Percentiles rank a stretch among this genome's conserved stretches.
These are phyloP conservation scores for Phenganax stokvisi DNA, from an alignment of 92 coral and sea anemone genomes.

Conservation along the genomic window DNA sequence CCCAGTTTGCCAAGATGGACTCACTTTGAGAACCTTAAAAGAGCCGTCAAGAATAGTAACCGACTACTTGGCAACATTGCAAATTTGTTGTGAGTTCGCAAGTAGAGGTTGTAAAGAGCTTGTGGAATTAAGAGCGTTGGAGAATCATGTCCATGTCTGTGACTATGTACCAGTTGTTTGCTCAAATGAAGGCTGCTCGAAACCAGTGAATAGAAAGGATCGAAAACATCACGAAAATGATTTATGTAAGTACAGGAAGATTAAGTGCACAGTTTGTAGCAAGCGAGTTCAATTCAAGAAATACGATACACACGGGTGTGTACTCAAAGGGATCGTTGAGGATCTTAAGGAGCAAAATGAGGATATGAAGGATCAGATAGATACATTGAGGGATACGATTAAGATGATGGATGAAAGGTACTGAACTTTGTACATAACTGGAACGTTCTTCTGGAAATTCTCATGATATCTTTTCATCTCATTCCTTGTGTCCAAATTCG, in stretches of 20 bases:
- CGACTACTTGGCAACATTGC: conserved; percentile 5
- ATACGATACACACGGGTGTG: conserved; percentile 24
- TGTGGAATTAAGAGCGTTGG: background rate
- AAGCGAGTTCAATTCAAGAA: conserved; percentile 6
- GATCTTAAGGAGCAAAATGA: conserved; percentile 6
- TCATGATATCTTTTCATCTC: too few species aligned
- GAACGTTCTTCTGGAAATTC: background rate
- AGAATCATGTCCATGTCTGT: background rate
- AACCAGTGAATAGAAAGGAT: background rate
- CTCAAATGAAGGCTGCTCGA: conserved; percentile 22
- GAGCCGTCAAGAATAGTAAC: conserved; percentile 22
- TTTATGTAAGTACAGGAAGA: conserved; percentile 11
- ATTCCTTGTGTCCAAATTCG: too few species aligned
- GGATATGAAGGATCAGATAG: conserved; percentile 20
- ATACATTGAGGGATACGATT: background rate
- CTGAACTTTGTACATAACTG: background rate
- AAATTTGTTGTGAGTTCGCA: conserved; percentile 18
- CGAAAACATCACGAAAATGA: conserved; percentile 17
- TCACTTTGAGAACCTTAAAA: conserved; percentile 3
- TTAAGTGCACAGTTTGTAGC: conserved; percentile 9
- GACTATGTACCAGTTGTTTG: conserved; percentile 11
- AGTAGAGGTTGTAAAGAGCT: background rate
- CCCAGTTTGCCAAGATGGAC: conserved; percentile 7
- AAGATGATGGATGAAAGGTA: conserved; percentile 19
- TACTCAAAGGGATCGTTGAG: conserved; percentile 7